Conservation (phyloP, 2,888 invertebrate species). For the Strigamia crassipes region DNA sequence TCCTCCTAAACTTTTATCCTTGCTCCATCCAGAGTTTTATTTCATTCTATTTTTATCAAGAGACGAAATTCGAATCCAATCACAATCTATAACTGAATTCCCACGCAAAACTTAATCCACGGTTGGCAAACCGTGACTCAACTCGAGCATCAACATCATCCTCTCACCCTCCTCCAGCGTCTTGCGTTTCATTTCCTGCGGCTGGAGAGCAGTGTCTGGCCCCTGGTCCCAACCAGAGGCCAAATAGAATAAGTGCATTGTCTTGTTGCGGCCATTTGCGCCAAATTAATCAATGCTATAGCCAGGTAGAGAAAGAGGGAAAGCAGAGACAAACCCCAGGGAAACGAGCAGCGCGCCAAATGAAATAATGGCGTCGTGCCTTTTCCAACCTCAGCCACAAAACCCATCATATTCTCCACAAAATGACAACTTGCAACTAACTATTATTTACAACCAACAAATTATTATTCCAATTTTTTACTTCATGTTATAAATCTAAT, state of each 20-base stretch:
- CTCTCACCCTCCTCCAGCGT: conserved; percentile 22
- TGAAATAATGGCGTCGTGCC: conserved; percentile 28
- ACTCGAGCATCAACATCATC: conserved; percentile 30
- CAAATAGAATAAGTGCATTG: conserved; percentile 46
- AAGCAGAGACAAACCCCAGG: neutral
- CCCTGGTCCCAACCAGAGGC: conserved; percentile 35
- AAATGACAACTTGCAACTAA: conserved; percentile 12
- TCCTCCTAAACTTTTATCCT: neutral
- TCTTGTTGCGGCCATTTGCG: conserved; percentile 43
- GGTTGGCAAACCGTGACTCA: conserved; percentile 36
- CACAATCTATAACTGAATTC: conserved; percentile 19
- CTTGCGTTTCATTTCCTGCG: conserved; percentile 40
- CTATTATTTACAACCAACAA: neutral
- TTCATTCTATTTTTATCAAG: neutral
- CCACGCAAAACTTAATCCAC: conserved; percentile 34
- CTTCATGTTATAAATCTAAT: neutral
- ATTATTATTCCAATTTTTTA: neutral
- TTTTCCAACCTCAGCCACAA: neutral
- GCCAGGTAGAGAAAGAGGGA: conserved; percentile 28
- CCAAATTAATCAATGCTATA: conserved; percentile 45
- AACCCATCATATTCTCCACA: conserved; percentile 24
- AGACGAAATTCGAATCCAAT: neutral
- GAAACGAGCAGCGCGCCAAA: conserved; percentile 36
- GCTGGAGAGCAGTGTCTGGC: conserved; percentile 29
- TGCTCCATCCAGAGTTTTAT: neutral